Evolutionary conservation across 37 sponge, comb jelly and placozoan species (phyloP), one percentile per base, ranked within the genome.

Genomic region (Bolinopsis microptera): DNA sequence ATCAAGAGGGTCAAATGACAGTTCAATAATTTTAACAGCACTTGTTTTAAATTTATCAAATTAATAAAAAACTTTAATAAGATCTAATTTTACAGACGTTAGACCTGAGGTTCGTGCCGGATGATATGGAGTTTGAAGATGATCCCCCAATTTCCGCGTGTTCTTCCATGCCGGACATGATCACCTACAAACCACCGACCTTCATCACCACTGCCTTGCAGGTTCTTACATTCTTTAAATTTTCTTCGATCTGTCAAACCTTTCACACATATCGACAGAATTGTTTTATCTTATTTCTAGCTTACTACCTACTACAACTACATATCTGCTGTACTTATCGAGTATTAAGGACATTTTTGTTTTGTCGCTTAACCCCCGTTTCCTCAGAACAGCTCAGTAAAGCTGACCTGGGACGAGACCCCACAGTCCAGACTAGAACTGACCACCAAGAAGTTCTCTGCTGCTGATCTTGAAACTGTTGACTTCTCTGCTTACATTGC

Each of bases 371-470:
- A n/a, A n/a, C 61, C 5, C 61, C 61, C 61, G 61, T 48, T 13
- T 48, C 13, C 61, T 48, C 61, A 86, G 90, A 86, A 86, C 61
- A 86, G 90, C 28, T 86, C 90, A 16, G 90, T 86, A 27, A 86
- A 40, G 39, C 30, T 86, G 61, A 86, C 90, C 27, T 86, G 90
- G 90, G 90, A 86, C 61, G 90, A 86, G 35, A 86, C 90, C 18
- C 38, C 34, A 23, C 90, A 86, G 26, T 41, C 41, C 5, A 24
- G 90, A 2, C 61, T 86, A 2, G 48, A 86, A 3, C 90, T 86
- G 31, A 86, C 90, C 13, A 86, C 90, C 61, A 86, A 86, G 90
- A 86, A 86, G 90, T 86, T 86, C 22, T 41, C 90, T 9, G 90
- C 41, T 39, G 61, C 27, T 13, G 90, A 86, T 86, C 61, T 86